Percentiles rank a stretch among this genome's conserved stretches.
Conservation (phyloP, 1,140 invertebrate species). For the Luehdorfia chinensis region DNA sequence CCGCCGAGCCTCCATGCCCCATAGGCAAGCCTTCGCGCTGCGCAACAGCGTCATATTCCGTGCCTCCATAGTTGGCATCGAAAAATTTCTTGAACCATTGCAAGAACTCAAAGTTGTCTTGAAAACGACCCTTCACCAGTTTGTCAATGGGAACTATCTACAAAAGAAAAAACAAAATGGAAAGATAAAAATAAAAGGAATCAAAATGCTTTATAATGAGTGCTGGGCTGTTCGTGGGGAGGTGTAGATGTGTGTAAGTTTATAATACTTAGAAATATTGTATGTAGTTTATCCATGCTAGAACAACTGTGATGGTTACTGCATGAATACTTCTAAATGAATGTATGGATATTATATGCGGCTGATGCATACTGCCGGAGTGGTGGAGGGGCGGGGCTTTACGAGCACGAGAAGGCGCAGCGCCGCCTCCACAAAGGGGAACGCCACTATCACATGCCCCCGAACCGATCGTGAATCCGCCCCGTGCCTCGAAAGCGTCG, state of each 20-base stretch:
- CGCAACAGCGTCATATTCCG: slow-evolving; percentile 92
- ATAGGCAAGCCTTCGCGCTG: slow-evolving; percentile 90
- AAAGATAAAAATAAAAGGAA: slow-evolving; percentile 59
- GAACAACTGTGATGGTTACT: not conserved
- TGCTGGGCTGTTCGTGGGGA: slow-evolving; percentile 18
- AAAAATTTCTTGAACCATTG: slow-evolving; percentile 99
- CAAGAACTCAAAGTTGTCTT: slow-evolving; percentile 99
- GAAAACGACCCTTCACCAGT: slow-evolving; percentile 95
- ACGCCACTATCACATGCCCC: slow-evolving; percentile 64
- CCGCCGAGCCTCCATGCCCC: slow-evolving; percentile 82
- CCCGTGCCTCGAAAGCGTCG: slow-evolving; percentile 91
- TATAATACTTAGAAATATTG: slow-evolving; percentile 17
- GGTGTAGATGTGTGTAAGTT: slow-evolving; percentile 15
- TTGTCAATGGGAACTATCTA: slow-evolving; percentile 93
- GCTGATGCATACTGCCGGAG: slow-evolving; percentile 67
- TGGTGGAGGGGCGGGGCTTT: slow-evolving; percentile 45
- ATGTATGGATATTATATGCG: slow-evolving; percentile 20
- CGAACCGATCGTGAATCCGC: slow-evolving; percentile 64
- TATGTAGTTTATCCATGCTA: not conserved
- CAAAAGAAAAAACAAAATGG: slow-evolving; percentile 75
- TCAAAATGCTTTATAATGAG: slow-evolving; percentile 31
- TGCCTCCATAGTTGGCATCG: slow-evolving; percentile 97
- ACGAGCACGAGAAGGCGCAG: slow-evolving; percentile 34
- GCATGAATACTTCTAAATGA: slow-evolving; percentile 25
- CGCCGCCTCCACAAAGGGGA: slow-evolving; percentile 50